Base-by-base conservation (phyloP, 2,888 invertebrate species). In the Calliphora vomitoria region DNA sequence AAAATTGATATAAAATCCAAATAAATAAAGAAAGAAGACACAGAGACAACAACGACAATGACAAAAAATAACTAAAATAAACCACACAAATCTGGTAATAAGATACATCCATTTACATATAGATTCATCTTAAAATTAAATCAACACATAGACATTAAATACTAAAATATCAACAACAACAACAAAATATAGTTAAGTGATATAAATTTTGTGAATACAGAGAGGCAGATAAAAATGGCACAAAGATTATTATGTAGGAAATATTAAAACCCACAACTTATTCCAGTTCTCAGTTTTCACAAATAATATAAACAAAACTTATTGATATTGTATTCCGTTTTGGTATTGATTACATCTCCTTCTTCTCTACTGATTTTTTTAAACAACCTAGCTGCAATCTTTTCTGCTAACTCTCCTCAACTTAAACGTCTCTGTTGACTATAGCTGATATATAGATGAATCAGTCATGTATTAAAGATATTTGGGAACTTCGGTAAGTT, bases 21-120 rank as follows among this genome's bases (percentile, higher is more conserved):
- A 25, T 38, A 47, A 58, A 82, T 35, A 76, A 53, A 68, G 35
- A n/a, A 38, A 38, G 68, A 18, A 58, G 5, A 66, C 18, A 66
- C 35, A 5, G 38, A 44, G 50, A 44, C 38, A 47, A 66, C 13
- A 31, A 79, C 10, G 68, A 31, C 13, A 8, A 25, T 20, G 1
- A 20, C 20, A 3, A n/a, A 25, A 4, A 31, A 58, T 41, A 64
- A 66, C 25, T 25, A 74, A 41, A 60, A 60, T 44, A 80, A 85
- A 80, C 85, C 85, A 69, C 85, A 85, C 62, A 69, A 75, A 75
- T 85, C 74, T 80, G 68, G 85, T 85, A 85, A 85, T 75, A 80
- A 35, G 80, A 85, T 78, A 83, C 55, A n/a, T 62, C 2, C 64
- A 78, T 80, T 68, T 75, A 55, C 53, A 80, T 68, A 62, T 44